Evolutionary conservation across 2,113 vertebrate species (phyloP).

Genomic region (Sterna hirundo): DNA sequence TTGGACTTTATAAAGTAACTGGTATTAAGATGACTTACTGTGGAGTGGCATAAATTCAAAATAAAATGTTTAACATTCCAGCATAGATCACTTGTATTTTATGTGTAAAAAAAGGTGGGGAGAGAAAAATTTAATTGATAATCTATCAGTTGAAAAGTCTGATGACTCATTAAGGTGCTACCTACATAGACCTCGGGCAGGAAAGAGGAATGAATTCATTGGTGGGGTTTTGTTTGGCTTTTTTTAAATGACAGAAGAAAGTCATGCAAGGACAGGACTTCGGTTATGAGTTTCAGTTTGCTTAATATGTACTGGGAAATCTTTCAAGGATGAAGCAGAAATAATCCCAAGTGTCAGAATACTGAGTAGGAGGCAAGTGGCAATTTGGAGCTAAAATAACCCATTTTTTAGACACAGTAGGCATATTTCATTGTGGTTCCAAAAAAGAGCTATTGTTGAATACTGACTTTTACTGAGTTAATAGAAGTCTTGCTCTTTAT

Average conservation of each 20-base stretch:
- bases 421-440: constrained; percentile 13
- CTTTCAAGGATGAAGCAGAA: constrained; percentile 58
- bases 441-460: background rate
- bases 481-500: background rate
- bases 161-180: background rate
- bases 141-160: background rate
- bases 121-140: background rate
- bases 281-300: constrained; percentile 16
- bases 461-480: background rate
- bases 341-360: constrained; percentile 66
- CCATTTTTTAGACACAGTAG: constrained; percentile 30
- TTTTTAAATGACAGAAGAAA: background rate
- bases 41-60: background rate
- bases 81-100: background rate
- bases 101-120: background rate
- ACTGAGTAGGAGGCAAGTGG: constrained; percentile 56
- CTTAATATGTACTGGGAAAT: constrained; percentile 18
- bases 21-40: background rate
- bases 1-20: background rate
- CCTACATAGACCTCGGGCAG: background rate
- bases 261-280: constrained; percentile 21
- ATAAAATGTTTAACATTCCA: background rate
- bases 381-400: constrained; percentile 60
- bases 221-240: background rate
- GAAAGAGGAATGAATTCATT: background rate